These are phyloP conservation scores for Xanthorhoe spadicearia DNA, from an alignment of 2,888 invertebrate species.

Conservation along the genomic window DNA sequence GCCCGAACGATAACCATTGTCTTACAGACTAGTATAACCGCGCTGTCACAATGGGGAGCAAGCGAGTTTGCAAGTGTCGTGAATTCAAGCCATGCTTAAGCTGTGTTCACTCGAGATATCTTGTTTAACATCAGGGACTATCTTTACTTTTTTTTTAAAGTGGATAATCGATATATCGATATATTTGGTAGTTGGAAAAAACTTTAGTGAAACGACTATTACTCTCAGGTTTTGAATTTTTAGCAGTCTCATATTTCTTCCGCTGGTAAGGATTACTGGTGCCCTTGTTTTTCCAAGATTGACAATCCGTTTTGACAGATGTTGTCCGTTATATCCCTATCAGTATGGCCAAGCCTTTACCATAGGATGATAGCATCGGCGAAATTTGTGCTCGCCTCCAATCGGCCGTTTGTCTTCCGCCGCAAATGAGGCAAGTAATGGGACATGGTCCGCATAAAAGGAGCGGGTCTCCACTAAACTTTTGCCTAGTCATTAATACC, in stretches of 20 bases:
- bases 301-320: not conserved
- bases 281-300: not conserved
- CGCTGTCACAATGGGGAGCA: slow-evolving; percentile 35
- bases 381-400: slow-evolving; percentile 79
- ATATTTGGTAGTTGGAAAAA: not conserved
- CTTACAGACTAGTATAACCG: slow-evolving; percentile 51
- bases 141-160: not conserved
- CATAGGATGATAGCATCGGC: slow-evolving; percentile 75
- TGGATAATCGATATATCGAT: not conserved
- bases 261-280: not conserved
- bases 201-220: not conserved
- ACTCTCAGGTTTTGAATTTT: not conserved
- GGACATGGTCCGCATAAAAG: slow-evolving; percentile 71
- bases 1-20: slow-evolving; percentile 77
- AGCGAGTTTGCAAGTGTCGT: slow-evolving; percentile 47
- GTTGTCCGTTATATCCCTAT: not conserved
- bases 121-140: not conserved
- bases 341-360: slow-evolving; percentile 11
- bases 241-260: not conserved
- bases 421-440: slow-evolving; percentile 81
- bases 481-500: slow-evolving; percentile 80
- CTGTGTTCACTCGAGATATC: slow-evolving; percentile 10
- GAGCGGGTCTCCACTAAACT: slow-evolving; percentile 69
- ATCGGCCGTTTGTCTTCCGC: slow-evolving; percentile 79
- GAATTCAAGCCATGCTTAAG: slow-evolving; percentile 18